Conservation (phyloP, 2,113 vertebrate species). For the Atrichornis clamosus region DNA sequence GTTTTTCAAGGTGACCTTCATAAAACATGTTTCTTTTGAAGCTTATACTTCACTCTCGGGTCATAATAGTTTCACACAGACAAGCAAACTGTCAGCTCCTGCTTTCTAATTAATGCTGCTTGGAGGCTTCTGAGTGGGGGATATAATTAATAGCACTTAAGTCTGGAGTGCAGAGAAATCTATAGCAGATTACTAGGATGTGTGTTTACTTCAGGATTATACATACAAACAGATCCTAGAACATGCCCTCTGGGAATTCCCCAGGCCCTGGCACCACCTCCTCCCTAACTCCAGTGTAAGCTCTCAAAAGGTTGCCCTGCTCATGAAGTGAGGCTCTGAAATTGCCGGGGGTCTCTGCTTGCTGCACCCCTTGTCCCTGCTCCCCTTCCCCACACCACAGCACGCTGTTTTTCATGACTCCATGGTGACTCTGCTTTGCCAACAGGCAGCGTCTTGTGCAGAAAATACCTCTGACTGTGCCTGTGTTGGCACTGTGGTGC, state of each 20-base stretch:
- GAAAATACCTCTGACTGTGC: not conserved
- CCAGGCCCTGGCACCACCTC: not conserved
- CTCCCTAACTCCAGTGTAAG: not conserved
- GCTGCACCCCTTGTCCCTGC: not conserved
- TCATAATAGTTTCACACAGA: not conserved
- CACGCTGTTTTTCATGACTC: not conserved
- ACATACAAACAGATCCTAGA: not conserved
- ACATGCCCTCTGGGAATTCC: not conserved
- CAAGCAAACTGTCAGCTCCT: conserved; percentile 10
- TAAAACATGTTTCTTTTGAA: conserved; percentile 7
- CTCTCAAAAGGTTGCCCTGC: not conserved
- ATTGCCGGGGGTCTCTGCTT: not conserved
- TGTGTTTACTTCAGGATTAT: conserved; percentile 31
- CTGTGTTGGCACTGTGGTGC: not conserved
- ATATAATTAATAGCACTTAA: conserved; percentile 63
- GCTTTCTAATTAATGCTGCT: conserved; percentile 55
- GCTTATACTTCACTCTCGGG: not conserved
- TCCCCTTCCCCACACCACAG: not conserved
- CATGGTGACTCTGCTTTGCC: not conserved
- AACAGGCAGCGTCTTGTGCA: not conserved
- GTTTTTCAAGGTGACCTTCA: conserved; percentile 62
- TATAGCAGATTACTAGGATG: conserved; percentile 11
- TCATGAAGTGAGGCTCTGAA: not conserved
- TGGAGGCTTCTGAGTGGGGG: conserved; percentile 1
- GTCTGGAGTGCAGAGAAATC: conserved; percentile 22